phyloP scores from a whole-genome alignment of 2,888 invertebrate species.

The Cactoblastis cactorum region DNA sequence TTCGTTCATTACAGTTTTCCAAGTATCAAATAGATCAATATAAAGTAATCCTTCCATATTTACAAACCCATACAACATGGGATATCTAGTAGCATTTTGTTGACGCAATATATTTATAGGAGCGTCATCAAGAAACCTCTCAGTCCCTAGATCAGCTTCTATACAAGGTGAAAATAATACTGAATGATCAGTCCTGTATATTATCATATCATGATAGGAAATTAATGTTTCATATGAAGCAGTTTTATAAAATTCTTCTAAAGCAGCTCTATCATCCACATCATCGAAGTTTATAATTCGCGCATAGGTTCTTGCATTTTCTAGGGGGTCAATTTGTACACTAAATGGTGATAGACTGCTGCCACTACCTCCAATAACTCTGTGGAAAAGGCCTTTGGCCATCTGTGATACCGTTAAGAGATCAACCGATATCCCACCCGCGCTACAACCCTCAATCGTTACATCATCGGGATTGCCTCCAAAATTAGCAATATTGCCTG shows the following conservation, averaged over 20 bases:
- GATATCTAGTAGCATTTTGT: conserved; percentile 34
- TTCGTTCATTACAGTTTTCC: conserved; percentile 31
- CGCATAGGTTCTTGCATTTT: conserved; percentile 34
- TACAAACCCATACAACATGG: conserved; percentile 43
- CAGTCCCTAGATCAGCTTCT: conserved; percentile 31
- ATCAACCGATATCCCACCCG: conserved; percentile 10
- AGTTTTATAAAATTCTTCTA: conserved; percentile 44
- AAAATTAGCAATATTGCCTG: conserved; percentile 30
- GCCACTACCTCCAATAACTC: conserved; percentile 40
- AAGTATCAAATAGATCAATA: conserved; percentile 24
- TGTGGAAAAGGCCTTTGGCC: conserved; percentile 22
- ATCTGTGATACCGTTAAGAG: background rate
- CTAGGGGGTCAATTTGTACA: conserved; percentile 37
- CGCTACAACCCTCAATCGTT: conserved; percentile 6
- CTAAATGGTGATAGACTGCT: conserved; percentile 30
- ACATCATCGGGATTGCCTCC: too few relatives aligned
- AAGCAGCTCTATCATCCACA: conserved; percentile 33
- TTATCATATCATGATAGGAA: conserved; percentile 16
- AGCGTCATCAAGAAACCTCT: conserved; percentile 30
- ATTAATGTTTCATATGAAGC: conserved; percentile 32
- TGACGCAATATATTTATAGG: too few relatives aligned
- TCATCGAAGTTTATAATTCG: conserved; percentile 28
- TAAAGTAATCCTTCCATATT: conserved; percentile 35
- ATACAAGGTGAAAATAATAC: conserved; percentile 34
- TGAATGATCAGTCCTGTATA: conserved; percentile 26